Evolutionary conservation across 1,140 invertebrate genomes (phyloP), one percentile per base, ranked within the genome.

Genomic region (Drosophila azteca): DNA sequence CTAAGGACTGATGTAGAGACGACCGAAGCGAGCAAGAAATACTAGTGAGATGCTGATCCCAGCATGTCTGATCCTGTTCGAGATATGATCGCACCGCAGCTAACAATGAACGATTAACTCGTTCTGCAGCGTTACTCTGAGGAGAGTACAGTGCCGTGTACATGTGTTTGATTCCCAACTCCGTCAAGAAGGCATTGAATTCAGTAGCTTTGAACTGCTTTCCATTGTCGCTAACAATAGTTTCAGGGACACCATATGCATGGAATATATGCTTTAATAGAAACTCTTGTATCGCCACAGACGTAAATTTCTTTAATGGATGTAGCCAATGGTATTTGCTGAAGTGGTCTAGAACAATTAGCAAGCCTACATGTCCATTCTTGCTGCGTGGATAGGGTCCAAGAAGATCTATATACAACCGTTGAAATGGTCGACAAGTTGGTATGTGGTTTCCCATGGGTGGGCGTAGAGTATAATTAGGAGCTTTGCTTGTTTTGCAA

Each of bases 31-130:
- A 52, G 20, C 53, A 66, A 2, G 62, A 43, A 11, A 72, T 71
- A 3, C 31, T 39, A 6, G 29, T 20, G 4, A 72, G n/a, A 52
- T 77, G 17, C 13, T 17, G 7, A 39, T 77, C 57, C 73, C 74
- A 67, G 7, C 52, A 35, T 17, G 43, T 65, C 11, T 77, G 73
- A 9, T 77, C 60, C 6, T 59, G 35, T 17, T 68, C 52, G 0
- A 68, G n/a, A 48, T 71, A 74, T 1, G 63, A 31, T 8, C 65
- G 43, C 52, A 81, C 66, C 15, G 65, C 63, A 8, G 79, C 54
- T 29, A 63, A 31, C 2, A 80, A 53, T 1, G 60, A 67, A 3
- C 69, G n/a, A 43, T 80, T 49, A 2, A 49, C 46, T 9, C 9
- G 20, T 13, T 49, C 46, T 3, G 46, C 17, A 13, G 46, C 22